Evolutionary conservation across 2,113 vertebrate genomes (phyloP), one percentile per base, ranked within the genome.

Genomic region (Lanius collurio): DNA sequence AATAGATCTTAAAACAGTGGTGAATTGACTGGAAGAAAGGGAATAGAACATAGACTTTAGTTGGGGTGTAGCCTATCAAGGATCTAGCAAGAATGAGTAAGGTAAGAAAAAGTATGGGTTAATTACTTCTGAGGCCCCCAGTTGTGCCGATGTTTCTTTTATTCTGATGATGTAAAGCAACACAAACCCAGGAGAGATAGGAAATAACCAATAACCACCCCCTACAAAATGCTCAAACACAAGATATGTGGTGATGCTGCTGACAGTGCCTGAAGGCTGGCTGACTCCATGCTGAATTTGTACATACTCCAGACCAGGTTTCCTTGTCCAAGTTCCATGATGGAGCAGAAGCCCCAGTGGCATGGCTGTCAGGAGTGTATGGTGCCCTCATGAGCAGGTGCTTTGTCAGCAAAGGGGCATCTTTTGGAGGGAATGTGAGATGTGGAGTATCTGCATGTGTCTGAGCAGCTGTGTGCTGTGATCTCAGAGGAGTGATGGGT

Each of bases 401-500:
- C 47, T 77, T 81, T 4, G 1, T 57, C 22, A 60, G 44, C 47
- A n/a, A 41, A 24, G 26, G 46, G 73, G 2, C n/a, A 7, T 37
- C 27, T 93, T 78, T 53, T 69, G n/a, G 22, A 30, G 55, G n/a
- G 37, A 13, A 2, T n/a, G 13, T 85, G 31, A 53, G 60, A 35
- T 22, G 11, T 16, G 65, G 19, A 27, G 26, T 24, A 13, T 68
- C 33, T 18, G 3, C 31, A 31, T 62, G 52, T 55, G 31, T 71
- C 7, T 1, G 30, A 56, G 60, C 52, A 26, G 16, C 31, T 59
- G 20, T 39, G 63, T 52, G 33, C 71, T 63, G 39, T 78, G 41
- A 9, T 31, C 0, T 0, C 56, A 44, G 57, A 46, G 82, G 21
- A 59, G 20, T 2, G 4, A 28, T 14, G 33, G 52, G 19, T 71